phyloP scores from a whole-genome alignment of 2,113 vertebrate genomes.

The Aegotheles bennettii region DNA sequence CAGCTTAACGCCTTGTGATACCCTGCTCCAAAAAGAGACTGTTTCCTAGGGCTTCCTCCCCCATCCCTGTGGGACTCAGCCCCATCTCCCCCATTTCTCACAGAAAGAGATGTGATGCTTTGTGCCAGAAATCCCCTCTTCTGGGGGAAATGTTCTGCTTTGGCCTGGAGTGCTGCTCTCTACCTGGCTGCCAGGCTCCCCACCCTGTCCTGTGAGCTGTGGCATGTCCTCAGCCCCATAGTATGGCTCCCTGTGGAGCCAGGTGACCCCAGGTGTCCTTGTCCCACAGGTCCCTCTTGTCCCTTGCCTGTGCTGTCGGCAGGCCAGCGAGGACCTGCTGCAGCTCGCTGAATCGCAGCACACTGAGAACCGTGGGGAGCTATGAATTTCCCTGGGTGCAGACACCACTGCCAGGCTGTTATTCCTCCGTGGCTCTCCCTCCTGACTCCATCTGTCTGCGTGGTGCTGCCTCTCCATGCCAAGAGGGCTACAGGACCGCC shows the following conservation, averaged over 20 bases:
- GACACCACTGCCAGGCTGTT: slow-evolving; percentile 36
- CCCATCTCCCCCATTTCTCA: not conserved
- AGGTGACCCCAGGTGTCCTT: not conserved
- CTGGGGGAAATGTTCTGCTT: not conserved
- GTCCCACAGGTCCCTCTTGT: fast-evolving
- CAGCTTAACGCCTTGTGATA: not conserved
- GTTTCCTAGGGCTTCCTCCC: not conserved
- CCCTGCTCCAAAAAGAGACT: not conserved
- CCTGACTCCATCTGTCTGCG: slow-evolving; percentile 26
- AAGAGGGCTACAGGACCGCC: slow-evolving; percentile 53
- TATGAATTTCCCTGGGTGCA: not conserved
- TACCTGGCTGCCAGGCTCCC: not conserved
- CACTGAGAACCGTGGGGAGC: not conserved
- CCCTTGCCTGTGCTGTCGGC: not conserved
- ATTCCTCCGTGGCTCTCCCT: not conserved
- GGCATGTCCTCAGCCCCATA: not conserved
- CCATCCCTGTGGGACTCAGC: not conserved
- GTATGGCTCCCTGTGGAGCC: not conserved
- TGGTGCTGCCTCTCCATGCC: slow-evolving; percentile 51
- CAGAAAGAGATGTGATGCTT: not conserved
- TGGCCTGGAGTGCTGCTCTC: not conserved
- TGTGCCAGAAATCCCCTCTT: not conserved
- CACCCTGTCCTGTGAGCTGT: not conserved
- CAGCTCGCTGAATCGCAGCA: not conserved
- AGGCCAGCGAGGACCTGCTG: fast-evolving